Conservation (phyloP, 1,140 invertebrate genomes). For the Catajapyx aquilonaris region DNA sequence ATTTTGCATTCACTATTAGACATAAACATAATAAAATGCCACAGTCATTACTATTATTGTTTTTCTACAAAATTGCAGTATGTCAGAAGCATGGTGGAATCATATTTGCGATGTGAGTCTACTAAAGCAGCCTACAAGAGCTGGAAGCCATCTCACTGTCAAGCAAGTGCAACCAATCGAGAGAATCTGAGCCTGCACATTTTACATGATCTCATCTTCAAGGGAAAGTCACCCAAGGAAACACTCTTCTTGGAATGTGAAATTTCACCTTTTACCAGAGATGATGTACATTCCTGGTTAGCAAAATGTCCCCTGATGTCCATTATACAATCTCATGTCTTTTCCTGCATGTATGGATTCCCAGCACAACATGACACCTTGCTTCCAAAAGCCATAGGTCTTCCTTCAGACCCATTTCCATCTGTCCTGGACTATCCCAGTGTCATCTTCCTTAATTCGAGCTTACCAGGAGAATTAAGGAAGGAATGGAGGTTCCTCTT, state of each 20-base stretch:
- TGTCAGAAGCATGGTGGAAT: background rate
- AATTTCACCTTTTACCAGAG: background rate
- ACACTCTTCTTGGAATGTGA: background rate
- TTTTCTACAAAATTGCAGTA: background rate
- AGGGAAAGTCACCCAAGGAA: background rate
- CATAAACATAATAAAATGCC: too few species aligned
- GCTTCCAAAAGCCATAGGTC: background rate
- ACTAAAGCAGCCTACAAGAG: background rate
- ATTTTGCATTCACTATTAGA: too few species aligned
- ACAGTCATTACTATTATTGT: too few species aligned
- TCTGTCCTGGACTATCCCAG: conserved; percentile 52
- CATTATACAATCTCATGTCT: background rate
- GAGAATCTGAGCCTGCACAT: background rate
- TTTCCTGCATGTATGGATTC: background rate
- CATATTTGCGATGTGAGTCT: background rate
- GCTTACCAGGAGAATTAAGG: conserved; percentile 44
- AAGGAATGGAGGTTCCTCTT: conserved; percentile 63
- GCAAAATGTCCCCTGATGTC: background rate
- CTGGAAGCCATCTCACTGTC: background rate
- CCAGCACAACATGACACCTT: background rate
- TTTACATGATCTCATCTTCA: background rate
- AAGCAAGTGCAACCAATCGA: background rate
- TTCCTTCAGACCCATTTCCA: conserved; percentile 16
- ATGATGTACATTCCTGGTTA: background rate
- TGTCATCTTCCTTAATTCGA: conserved; percentile 51